Base-by-base conservation (phyloP, 2,888 invertebrate species). In the Rhogogaster chlorosoma region DNA sequence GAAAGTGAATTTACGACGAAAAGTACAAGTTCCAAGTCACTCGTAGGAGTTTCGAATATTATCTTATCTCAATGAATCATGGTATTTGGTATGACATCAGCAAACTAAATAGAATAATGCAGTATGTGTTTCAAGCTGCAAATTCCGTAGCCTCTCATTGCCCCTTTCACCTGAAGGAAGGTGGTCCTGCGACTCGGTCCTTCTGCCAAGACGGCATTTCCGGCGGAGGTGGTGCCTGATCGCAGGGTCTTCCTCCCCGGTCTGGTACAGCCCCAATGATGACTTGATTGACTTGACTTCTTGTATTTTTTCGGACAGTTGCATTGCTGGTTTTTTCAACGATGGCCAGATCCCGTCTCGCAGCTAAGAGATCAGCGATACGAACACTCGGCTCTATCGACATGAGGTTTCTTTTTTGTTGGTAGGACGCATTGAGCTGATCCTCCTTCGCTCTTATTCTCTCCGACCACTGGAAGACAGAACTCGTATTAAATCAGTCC, bases 151-250 rank as follows among this genome's bases (percentile, higher is more conserved):
- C 6, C 15, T 32, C 32, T 6, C 2, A 67, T 7, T 32, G 7
- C 12, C 26, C 12, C 1, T 64, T 83, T 85, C 86, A 92, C 91
- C 89, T 85, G 45, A 87, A 88, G 10, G 86, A 85, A 85, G 86
- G 86, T 12, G 95, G 94, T 49, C 94, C 95, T 49, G 94, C 90
- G 0, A 94, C 94, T 57, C 95, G 94, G 83, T 95, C 94, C 90
- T 98, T 97, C 91, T 97, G 96, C 98, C 99, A 99, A 0, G 98
- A 96, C 0, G 99, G 99, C 98, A 99, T 99, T 94, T 99, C 99
- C 0, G 99, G 99, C 0, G 99, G 98, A 0, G 99, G 99, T 0
- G 98, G 97, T 87, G 98, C 97, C 89, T 97, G 97, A 90, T 99
- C 99, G 89, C 96, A 96, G 0, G 99, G 97, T 82, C 99, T 94